Conservation (phyloP, 2,797 vertebrate species). For the Sphenopsis melanotis region DNA sequence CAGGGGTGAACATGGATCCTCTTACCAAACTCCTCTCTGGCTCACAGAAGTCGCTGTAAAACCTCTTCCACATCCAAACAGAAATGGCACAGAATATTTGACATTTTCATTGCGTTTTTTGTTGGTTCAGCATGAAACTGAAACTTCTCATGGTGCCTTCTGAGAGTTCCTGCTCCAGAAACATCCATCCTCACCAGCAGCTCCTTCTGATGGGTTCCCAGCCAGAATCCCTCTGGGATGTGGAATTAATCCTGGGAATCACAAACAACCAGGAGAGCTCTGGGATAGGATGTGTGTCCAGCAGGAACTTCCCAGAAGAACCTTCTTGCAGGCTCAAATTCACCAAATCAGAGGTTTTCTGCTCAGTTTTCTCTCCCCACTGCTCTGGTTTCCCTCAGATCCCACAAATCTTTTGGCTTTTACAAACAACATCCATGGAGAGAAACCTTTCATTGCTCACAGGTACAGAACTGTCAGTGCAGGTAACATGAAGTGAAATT, state of each 20-base stretch:
- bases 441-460: background rate
- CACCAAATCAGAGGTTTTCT: background rate
- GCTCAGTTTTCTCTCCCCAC: background rate
- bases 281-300: fast-evolving
- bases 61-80: background rate
- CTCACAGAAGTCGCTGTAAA: background rate
- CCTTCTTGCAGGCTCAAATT: background rate
- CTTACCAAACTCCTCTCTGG: background rate
- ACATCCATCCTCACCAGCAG: fast-evolving
- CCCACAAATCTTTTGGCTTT: background rate
- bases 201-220: too few species aligned
- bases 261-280: background rate
- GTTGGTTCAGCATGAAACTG: background rate
- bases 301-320: background rate
- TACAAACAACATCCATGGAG: background rate
- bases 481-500: background rate
- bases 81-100: background rate
- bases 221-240: background rate
- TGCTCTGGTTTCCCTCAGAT: background rate
- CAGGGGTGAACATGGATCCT: background rate
- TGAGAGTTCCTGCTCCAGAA: background rate
- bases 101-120: background rate
- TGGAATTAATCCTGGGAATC: background rate
- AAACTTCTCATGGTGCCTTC: background rate
- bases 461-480: background rate